Percentiles rank a stretch among this genome's conserved stretches.
Conservation (phyloP, 2,888 invertebrate genomes). For the Hybos culiciformis region DNA sequence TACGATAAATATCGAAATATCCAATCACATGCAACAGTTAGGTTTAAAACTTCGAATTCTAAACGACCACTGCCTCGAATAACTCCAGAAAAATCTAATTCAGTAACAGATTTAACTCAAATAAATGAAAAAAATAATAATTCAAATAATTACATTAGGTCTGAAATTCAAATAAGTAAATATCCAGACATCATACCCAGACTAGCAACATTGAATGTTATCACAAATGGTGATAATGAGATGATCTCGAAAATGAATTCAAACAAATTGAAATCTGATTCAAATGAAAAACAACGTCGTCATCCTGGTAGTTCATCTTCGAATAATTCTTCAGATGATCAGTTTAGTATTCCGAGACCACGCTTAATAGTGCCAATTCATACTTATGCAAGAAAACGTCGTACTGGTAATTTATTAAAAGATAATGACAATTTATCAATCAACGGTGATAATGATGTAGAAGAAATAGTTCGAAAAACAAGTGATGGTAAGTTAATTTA, state of each 20-base stretch:
- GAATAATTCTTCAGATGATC: constrained; percentile 39
- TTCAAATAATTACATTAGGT: neutral
- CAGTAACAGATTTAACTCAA: neutral
- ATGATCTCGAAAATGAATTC: no score
- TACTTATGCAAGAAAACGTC: constrained; percentile 67
- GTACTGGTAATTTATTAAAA: constrained; percentile 60
- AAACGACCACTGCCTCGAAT: constrained; percentile 6
- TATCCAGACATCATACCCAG: no score
- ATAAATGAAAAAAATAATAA: neutral
- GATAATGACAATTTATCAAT: constrained; percentile 23
- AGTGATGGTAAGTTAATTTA: no score
- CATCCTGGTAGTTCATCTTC: constrained; percentile 19
- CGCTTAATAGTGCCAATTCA: constrained; percentile 78
- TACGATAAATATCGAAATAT: constrained; percentile 13
- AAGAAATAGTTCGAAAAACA: no score
- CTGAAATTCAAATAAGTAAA: no score
- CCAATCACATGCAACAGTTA: constrained; percentile 15
- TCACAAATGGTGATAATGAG: neutral
- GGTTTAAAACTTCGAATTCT: constrained; percentile 11
- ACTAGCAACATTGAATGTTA: no score
- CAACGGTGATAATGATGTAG: constrained; percentile 6
- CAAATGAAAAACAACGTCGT: constrained; percentile 15
- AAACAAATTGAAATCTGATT: no score
- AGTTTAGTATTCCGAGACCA: constrained; percentile 72
- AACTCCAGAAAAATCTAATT: neutral